Evolutionary conservation across 2,888 invertebrate species (phyloP), one percentile per base, ranked within the genome.

Genomic region (Drosophila neotestacea): DNA sequence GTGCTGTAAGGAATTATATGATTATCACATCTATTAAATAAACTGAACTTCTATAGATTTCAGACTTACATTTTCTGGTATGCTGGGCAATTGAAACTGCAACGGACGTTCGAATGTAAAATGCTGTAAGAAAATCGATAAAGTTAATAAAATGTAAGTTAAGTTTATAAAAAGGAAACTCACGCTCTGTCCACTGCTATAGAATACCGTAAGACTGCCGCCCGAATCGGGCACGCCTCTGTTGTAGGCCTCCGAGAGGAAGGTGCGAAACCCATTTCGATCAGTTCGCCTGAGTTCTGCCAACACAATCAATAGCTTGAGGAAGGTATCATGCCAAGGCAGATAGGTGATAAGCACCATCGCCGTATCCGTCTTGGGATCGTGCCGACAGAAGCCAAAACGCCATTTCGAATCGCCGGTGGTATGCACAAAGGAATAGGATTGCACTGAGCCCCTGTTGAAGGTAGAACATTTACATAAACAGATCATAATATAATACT

Each of bases 251-350:
- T 94, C 94, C 67, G 95, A 93, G 59, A 97, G 93, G 92, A 97
- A 94, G 66, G 86, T 81, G 28, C 90, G 88, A 75, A 93, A 92
- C 16, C 91, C 91, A 65, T 85, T 80, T 27, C 77, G 73, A 78
- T 89, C 86, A 4, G 79, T 86, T 22, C 91, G 88, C 51, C 90
- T 88, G n/a, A 93, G 67, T 58, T 92, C 92, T 30, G 90, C 90
- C 30, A 93, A 76, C 27, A 92, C 89, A 34, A 89, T 80, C 47
- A 93, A 65, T 42, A 93, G 80, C 73, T 90, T 90, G 13, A 93
- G 98, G 94, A 99, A 99, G 90, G 96, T 96, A 93, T 98, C 98
- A 92, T 98, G 98, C 98, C 98, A 99, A 82, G 98, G 98, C 90
- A 99, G 94, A 92, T 96, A 97, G 90, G 98, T 98, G 80, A 96